Evolutionary conservation across 2,113 vertebrate genomes (phyloP).

Genomic region (Oreotragus oreotragus): DNA sequence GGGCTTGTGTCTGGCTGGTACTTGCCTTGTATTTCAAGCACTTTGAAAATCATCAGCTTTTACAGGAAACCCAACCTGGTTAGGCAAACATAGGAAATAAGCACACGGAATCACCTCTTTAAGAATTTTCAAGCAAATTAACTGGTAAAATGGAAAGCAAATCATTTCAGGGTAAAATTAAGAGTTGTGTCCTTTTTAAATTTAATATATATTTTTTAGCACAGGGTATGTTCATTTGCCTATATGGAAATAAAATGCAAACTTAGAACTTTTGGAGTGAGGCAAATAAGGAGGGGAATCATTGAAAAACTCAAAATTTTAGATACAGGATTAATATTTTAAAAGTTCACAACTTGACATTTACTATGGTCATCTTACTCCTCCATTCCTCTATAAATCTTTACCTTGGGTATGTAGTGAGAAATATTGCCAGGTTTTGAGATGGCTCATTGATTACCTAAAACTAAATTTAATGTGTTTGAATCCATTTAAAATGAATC

Average conservation of each 20-base stretch:
- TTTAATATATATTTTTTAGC: not conserved
- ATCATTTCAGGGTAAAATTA: not conserved
- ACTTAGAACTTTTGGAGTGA: not conserved
- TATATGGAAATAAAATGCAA: not conserved
- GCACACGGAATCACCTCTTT: not conserved
- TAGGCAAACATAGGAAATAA: not conserved
- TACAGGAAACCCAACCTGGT: not conserved
- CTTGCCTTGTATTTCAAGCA: not conserved
- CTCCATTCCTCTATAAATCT: not conserved
- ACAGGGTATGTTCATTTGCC: not conserved
- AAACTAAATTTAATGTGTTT: conserved; percentile 1
- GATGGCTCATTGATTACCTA: not conserved
- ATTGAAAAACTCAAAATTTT: not conserved
- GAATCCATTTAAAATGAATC: conserved; percentile 12
- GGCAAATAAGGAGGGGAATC: not conserved
- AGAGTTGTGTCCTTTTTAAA: not conserved
- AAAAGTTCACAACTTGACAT: not conserved
- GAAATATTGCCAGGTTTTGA: not conserved
- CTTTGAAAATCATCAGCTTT: not conserved
- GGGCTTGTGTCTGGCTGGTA: not conserved
- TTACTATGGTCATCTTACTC: not conserved
- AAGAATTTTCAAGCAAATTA: not conserved
- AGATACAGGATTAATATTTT: not conserved
- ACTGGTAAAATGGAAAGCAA: not conserved
- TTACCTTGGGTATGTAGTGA: not conserved